These are phyloP conservation scores for Matsumyia berberina DNA, from an alignment of 2,888 invertebrate genomes.

Conservation along the genomic window DNA sequence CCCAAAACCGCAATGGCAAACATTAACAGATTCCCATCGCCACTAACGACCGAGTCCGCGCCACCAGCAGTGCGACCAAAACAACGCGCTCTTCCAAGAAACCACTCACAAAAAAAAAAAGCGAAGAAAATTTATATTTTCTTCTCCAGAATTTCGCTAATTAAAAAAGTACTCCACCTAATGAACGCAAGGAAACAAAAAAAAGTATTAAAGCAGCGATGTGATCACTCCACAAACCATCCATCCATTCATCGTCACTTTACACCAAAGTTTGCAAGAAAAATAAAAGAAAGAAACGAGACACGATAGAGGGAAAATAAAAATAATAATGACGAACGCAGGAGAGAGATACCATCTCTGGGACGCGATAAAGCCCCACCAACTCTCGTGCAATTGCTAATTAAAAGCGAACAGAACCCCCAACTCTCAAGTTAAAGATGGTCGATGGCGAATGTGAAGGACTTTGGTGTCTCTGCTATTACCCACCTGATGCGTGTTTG, in stretches of 20 bases:
- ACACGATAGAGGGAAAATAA: slow-evolving; percentile 14
- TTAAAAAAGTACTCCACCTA: slow-evolving; percentile 64
- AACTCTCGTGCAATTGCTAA: slow-evolving; percentile 55
- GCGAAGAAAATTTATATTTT: slow-evolving; percentile 28
- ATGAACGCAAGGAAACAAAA: slow-evolving; percentile 35
- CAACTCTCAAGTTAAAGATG: slow-evolving; percentile 19
- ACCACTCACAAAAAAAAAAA: background rate
- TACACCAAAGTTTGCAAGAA: slow-evolving; percentile 14
- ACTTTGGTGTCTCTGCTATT: slow-evolving; percentile 12
- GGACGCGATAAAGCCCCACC: slow-evolving; percentile 30
- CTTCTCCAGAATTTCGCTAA: slow-evolving; percentile 60
- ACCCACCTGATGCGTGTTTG: slow-evolving; percentile 36
- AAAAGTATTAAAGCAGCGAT: slow-evolving; percentile 2
- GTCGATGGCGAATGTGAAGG: slow-evolving; percentile 38
- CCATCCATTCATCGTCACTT: slow-evolving; percentile 9
- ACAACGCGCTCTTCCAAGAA: slow-evolving; percentile 38
- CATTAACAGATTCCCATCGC: slow-evolving; percentile 36
- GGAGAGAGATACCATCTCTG: slow-evolving; percentile 25
- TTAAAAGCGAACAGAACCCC: slow-evolving; percentile 45
- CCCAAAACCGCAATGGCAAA: slow-evolving; percentile 25
- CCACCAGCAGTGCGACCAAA: slow-evolving; percentile 1
- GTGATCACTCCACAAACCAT: slow-evolving; percentile 14
- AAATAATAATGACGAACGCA: background rate
- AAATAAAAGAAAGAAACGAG: background rate
- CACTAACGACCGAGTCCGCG: slow-evolving; percentile 36